Evolutionary conservation across 2,113 vertebrate genomes (phyloP).

Genomic region (Nematolebias whitei): DNA sequence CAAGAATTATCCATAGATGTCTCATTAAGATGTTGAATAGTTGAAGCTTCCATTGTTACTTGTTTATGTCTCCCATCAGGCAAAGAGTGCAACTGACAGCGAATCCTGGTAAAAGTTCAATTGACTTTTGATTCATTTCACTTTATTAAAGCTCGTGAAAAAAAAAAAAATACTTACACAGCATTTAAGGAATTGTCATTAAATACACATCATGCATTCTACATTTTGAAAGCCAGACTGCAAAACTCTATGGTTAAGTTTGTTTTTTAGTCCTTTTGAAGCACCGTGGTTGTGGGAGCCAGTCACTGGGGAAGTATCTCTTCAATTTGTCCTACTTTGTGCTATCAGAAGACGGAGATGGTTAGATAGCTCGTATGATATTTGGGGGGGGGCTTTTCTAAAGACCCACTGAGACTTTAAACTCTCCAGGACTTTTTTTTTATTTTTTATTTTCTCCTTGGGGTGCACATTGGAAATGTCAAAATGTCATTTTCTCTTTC

Average conservation of each 20-base stretch:
- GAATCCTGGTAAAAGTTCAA: conserved; percentile 4
- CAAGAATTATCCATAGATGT: background rate
- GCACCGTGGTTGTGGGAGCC: background rate
- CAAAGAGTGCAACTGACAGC: background rate
- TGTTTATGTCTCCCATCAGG: conserved; percentile 3
- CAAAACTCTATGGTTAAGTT: background rate
- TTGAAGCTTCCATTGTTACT: background rate
- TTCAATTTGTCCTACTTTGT: conserved; percentile 8
- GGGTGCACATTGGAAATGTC: conserved; percentile 4
- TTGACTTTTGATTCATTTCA: conserved; percentile 18
- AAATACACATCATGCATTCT: background rate
- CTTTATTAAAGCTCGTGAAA: background rate
- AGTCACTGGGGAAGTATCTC: background rate
- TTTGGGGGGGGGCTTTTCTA: background rate
- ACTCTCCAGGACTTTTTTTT: conserved; percentile 1
- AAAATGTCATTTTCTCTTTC: conserved; percentile 13
- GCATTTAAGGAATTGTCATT: background rate
- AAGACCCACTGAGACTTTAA: conserved; percentile 10
- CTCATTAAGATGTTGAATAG: conserved; percentile 1
- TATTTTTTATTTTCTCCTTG: conserved; percentile 1
- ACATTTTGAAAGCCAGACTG: background rate
- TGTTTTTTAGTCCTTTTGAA: conserved; percentile 4
- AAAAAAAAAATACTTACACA: conserved; percentile 2
- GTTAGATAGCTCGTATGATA: background rate
- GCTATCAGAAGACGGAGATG: background rate